These are phyloP conservation scores for Bellardia pandia DNA, from an alignment of 2,888 invertebrate genomes.

Conservation along the genomic window DNA sequence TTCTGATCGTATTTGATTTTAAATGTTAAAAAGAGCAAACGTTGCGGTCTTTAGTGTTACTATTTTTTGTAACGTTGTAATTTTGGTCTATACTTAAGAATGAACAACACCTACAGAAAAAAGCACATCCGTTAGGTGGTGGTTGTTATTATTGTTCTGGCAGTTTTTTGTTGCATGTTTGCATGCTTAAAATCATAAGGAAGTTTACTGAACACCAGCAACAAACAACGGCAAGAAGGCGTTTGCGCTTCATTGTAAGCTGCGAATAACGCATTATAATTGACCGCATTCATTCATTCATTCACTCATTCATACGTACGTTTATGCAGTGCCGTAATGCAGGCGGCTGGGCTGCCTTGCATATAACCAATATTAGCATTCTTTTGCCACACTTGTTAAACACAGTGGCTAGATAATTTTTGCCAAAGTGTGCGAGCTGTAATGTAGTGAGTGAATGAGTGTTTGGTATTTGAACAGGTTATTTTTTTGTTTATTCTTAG, in stretches of 20 bases:
- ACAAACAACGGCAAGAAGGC: conserved; percentile 45
- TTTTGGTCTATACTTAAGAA: conserved; percentile 15
- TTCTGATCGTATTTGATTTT: conserved; percentile 27
- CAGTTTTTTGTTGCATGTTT: conserved; percentile 50
- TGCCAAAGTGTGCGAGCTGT: not conserved
- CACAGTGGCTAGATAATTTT: conserved; percentile 36
- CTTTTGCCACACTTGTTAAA: conserved; percentile 36
- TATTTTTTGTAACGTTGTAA: conserved; percentile 21
- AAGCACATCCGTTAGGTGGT: conserved; percentile 65
- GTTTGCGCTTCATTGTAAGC: conserved; percentile 45
- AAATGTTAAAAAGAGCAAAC: conserved; percentile 7
- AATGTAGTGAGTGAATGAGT: not conserved
- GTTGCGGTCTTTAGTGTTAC: conserved; percentile 15
- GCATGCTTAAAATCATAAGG: conserved; percentile 65
- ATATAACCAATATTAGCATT: conserved; percentile 46
- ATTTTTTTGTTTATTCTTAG: conserved; percentile 11
- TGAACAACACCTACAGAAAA: conserved; percentile 3
- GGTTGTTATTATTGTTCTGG: conserved; percentile 41
- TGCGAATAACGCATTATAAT: conserved; percentile 71
- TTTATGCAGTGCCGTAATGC: too few species aligned
- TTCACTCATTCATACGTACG: conserved; percentile 4
- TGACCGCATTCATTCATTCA: conserved; percentile 63
- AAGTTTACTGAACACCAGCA: conserved; percentile 31
- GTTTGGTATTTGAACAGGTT: conserved; percentile 52
- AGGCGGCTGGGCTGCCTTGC: not conserved